A percentile compares a stretch with the other conserved stretches of the same genome.
phyloP scores from a whole-genome alignment of 2,888 invertebrate species.

The Latrodectus hesperus region DNA sequence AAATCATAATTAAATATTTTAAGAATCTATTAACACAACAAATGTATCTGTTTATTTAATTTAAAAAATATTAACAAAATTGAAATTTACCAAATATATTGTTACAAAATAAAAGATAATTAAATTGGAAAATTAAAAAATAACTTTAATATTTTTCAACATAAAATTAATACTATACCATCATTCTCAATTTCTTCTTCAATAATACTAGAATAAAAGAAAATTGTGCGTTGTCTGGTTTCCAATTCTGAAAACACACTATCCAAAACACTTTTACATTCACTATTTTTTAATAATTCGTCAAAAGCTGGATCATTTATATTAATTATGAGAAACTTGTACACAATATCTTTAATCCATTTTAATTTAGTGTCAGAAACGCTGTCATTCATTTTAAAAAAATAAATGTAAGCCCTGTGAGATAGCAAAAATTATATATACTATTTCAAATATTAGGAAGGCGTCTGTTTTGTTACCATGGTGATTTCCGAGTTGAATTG shows the following conservation, averaged over 20 bases:
- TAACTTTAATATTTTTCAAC: background rate
- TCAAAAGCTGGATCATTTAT: constrained; percentile 40
- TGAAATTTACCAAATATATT: no score
- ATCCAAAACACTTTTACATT: background rate
- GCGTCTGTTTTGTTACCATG: constrained; percentile 15
- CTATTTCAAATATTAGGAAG: background rate
- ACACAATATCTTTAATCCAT: constrained; percentile 58
- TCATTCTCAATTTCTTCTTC: constrained; percentile 64
- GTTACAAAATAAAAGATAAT: no score
- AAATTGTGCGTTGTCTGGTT: constrained; percentile 8
- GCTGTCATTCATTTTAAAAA: background rate
- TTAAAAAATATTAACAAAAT: no score
- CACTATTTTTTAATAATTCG: constrained; percentile 33
- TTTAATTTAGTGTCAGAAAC: constrained; percentile 37
- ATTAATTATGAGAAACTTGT: constrained; percentile 35
- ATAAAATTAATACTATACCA: constrained; percentile 9
- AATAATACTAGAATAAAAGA: constrained; percentile 44
- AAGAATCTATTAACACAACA: no score
- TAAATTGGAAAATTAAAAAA: no score
- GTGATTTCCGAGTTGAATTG: background rate
- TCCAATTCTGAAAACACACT: constrained; percentile 17
- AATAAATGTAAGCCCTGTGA: no score
- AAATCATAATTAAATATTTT: no score
- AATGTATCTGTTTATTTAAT: no score
- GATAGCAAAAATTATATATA: background rate